Percentiles rank a stretch among this genome's conserved stretches.
Evolutionary conservation across 2,113 vertebrate genomes (phyloP).

Genomic region (Azemiops feae): DNA sequence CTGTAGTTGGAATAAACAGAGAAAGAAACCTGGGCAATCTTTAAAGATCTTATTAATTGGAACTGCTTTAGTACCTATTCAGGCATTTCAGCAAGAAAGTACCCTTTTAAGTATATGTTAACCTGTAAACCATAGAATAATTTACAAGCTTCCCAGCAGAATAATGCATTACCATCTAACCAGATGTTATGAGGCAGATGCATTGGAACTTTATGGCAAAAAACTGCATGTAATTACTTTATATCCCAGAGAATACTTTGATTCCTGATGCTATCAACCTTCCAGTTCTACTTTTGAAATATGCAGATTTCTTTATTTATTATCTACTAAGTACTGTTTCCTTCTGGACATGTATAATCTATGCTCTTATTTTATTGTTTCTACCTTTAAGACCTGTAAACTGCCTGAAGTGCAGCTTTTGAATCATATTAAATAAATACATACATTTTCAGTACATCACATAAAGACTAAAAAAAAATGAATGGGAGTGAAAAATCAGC

Average conservation of each 20-base stretch:
- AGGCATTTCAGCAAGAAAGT: not conserved
- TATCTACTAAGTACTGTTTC: not conserved
- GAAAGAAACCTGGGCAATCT: not conserved
- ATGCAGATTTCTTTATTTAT: not conserved
- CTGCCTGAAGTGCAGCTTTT: not conserved
- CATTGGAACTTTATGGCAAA: not conserved
- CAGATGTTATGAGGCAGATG: not conserved
- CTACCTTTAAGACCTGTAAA: not conserved
- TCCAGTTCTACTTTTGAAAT: not conserved
- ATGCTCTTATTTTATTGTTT: not conserved
- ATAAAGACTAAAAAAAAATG: not conserved
- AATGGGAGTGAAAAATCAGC: not conserved
- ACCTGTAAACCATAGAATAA: not conserved
- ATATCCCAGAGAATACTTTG: not conserved
- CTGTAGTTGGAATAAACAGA: not conserved
- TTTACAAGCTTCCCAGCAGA: constrained; percentile 18
- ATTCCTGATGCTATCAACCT: not conserved
- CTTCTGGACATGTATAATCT: not conserved
- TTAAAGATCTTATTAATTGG: not conserved
- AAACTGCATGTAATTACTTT: not conserved
- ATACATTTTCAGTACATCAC: not conserved
- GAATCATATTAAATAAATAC: not conserved
- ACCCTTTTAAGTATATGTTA: not conserved
- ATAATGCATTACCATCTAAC: constrained; percentile 13
- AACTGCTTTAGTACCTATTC: not conserved